Conservation (phyloP, 2,888 invertebrate genomes). For the Lochmaea crataegi region DNA sequence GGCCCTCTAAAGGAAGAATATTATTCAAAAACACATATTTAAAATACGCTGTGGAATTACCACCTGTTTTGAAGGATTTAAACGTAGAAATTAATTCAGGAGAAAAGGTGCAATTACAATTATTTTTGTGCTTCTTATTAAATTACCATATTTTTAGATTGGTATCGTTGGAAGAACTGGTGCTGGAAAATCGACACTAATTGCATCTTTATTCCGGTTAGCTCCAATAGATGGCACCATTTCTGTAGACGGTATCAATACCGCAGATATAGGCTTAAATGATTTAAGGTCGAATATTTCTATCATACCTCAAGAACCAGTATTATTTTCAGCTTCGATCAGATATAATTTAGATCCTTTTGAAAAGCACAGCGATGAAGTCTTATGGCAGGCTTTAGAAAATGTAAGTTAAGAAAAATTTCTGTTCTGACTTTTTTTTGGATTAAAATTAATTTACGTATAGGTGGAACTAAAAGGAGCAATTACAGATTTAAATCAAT, state of each 20-base stretch:
- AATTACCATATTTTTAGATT: slow-evolving; percentile 67
- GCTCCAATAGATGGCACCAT: slow-evolving; percentile 82
- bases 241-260: slow-evolving; percentile 79
- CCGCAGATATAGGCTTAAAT: slow-evolving; percentile 76
- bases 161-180: slow-evolving; percentile 91
- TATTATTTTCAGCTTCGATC: slow-evolving; percentile 85
- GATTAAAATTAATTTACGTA: slow-evolving; percentile 2
- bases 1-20: slow-evolving; percentile 74
- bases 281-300: slow-evolving; percentile 84
- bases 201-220: slow-evolving; percentile 85
- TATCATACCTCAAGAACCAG: slow-evolving; percentile 86
- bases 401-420: slow-evolving; percentile 61
- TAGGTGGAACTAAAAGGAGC: slow-evolving; percentile 74
- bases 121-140: background rate
- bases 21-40: slow-evolving; percentile 73
- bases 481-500: slow-evolving; percentile 73
- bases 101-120: slow-evolving; percentile 70
- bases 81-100: slow-evolving; percentile 73
- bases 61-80: slow-evolving; percentile 77
- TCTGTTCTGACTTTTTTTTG: background rate
- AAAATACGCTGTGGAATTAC: slow-evolving; percentile 72
- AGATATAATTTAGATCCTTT: slow-evolving; percentile 90
- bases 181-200: slow-evolving; percentile 86
- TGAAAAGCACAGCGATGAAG: slow-evolving; percentile 76
- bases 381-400: slow-evolving; percentile 82